Percentiles rank a stretch among this genome's conserved stretches.
Conservation (phyloP, 2,888 invertebrate species). For the Drosophila falleni region DNA sequence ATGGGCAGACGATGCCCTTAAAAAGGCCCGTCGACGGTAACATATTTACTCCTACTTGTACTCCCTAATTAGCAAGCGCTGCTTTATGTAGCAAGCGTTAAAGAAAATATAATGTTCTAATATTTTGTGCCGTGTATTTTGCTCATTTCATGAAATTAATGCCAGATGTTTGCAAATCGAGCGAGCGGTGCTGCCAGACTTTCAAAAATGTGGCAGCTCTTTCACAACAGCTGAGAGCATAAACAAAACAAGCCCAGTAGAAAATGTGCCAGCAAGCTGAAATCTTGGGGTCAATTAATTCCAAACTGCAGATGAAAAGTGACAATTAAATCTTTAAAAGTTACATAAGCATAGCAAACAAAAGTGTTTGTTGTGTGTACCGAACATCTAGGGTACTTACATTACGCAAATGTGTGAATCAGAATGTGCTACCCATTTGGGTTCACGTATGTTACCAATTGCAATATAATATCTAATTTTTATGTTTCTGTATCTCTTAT, state of each 20-base stretch:
- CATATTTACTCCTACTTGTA: constrained; percentile 87
- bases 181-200: constrained; percentile 34
- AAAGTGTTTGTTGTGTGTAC: neutral
- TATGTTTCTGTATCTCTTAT: neutral
- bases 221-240: constrained; percentile 46
- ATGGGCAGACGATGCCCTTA: constrained; percentile 94
- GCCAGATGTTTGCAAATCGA: constrained; percentile 52
- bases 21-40: constrained; percentile 96
- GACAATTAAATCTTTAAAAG: neutral
- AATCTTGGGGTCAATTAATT: neutral
- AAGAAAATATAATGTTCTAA: constrained; percentile 39
- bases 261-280: constrained; percentile 22
- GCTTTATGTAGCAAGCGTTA: constrained; percentile 33
- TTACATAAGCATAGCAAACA: no score
- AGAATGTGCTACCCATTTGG: neutral
- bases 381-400: neutral
- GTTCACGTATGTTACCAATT: neutral
- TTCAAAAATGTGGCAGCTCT: constrained; percentile 41
- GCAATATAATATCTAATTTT: neutral
- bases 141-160: constrained; percentile 53
- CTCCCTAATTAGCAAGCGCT: constrained; percentile 15
- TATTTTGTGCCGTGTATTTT: constrained; percentile 50
- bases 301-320: constrained; percentile 1
- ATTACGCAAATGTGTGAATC: neutral
- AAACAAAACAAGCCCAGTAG: constrained; percentile 48